Evolutionary conservation across 2,113 vertebrate species (phyloP).

Genomic region (Microtus oregoni): DNA sequence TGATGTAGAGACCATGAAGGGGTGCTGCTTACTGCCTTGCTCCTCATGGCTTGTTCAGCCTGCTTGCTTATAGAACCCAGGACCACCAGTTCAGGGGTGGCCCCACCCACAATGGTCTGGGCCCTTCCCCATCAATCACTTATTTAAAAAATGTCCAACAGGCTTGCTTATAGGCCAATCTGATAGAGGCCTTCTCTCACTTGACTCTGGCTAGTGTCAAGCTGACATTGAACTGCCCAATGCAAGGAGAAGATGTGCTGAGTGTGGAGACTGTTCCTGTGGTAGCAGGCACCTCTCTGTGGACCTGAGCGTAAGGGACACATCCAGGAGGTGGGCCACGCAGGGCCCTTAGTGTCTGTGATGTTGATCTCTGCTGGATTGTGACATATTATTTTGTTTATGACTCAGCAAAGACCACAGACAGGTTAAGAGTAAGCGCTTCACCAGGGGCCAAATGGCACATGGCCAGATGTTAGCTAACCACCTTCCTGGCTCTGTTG

Average conservation of each 20-base stretch:
- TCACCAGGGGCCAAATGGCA: no score
- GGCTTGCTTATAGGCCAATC: not conserved
- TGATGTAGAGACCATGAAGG: not conserved
- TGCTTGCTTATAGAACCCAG: not conserved
- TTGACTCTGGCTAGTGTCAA: not conserved
- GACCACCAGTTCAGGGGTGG: not conserved
- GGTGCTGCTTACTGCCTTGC: not conserved
- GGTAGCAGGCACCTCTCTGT: not conserved
- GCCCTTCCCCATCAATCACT: not conserved
- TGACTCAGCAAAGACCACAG: not conserved
- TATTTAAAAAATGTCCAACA: not conserved
- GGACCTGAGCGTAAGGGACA: not conserved
- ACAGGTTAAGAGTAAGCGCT: not conserved
- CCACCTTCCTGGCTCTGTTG: not conserved
- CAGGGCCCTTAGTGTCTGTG: not conserved
- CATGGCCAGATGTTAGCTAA: not conserved
- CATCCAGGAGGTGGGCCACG: fast-evolving
- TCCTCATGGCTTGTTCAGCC: not conserved
- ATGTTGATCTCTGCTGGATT: not conserved
- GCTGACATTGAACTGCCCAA: no score
- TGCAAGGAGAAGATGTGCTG: not conserved
- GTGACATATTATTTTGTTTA: not conserved
- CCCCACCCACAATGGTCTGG: not conserved
- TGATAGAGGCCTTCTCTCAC: not conserved
- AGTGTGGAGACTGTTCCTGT: not conserved